phyloP scores from a whole-genome alignment of 2,113 vertebrate genomes.

The Panurus biarmicus region DNA sequence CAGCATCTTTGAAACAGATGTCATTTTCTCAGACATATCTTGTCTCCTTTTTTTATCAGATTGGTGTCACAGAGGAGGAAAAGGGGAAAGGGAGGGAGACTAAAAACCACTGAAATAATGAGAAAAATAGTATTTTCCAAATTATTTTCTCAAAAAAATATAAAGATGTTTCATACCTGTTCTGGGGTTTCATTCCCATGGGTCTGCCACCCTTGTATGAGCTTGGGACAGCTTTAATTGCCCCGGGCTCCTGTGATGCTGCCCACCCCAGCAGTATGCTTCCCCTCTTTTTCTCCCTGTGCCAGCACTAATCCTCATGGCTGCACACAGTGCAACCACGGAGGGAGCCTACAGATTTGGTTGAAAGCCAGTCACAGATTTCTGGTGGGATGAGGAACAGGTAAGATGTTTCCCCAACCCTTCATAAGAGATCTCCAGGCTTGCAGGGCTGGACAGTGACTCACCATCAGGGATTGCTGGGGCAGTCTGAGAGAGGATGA shows the following conservation, averaged over 20 bases:
- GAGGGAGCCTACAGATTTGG: not conserved
- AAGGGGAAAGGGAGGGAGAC: not conserved
- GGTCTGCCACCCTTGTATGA: not conserved
- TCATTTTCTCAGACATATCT: not conserved
- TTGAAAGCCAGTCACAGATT: not conserved
- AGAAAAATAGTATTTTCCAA: not conserved
- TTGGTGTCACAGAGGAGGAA: not conserved
- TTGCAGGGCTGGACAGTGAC: not conserved
- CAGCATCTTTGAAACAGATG: not conserved
- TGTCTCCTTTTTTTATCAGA: not conserved
- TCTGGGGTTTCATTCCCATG: not conserved
- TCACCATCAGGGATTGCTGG: not conserved
- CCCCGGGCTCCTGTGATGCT: not conserved
- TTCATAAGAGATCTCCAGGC: not conserved
- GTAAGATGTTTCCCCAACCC: not conserved
- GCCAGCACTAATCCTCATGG: not conserved
- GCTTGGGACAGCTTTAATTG: not conserved
- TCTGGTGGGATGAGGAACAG: not conserved
- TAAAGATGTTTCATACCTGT: not conserved
- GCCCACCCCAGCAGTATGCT: not conserved
- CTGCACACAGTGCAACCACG: accelerated
- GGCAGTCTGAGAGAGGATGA: not conserved
- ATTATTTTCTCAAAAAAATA: not conserved
- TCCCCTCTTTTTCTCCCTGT: not conserved
- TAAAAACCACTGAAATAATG: not conserved